Base-by-base conservation (phyloP, 2,888 invertebrate genomes). In the Falcaria lacertinaria region DNA sequence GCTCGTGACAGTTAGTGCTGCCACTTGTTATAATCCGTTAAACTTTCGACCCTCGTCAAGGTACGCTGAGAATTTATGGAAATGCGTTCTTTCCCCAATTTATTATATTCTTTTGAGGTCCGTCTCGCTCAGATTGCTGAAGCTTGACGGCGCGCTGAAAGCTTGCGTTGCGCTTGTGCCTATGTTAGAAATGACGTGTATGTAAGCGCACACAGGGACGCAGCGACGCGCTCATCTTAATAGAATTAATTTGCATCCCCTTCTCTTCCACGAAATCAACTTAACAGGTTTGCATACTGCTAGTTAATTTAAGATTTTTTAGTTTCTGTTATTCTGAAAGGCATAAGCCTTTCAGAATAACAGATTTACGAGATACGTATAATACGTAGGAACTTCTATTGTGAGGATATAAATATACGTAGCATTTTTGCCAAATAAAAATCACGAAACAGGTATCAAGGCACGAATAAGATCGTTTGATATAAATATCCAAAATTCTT, bases 21-120 rank as follows among this genome's bases (percentile, higher is more conserved):
- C 84, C 85, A 85, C 86, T 87, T 85, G 81, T 84, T 87, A 87
- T 87, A 87, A 86, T 86, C 82, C 80, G 82, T 81, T 80, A 71
- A 87, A 89, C 84, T 88, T 87, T 80, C 75, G 79, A 85, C 87
- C 88, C 86, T 83, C 83, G 84, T 87, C 82, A 86, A 87, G 87
- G 87, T 87, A 79, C 66, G 71, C 73, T 60, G 69, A 69, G 76
- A 78, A 84, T 85, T 80, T 83, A 87, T 86, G 81, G 81, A 71
- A 77, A 76, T 75, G 76, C 76, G 74, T 76, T 77, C 75, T 79
- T 77, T 64, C 57, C 51, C 59, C 69, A 75, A 83, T 84, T 85
- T 81, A 77, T 77, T 68, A 65, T 62, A 62, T 57, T 57, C 63
- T 64, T 67, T 67, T 64, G 52, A 37, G 41, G 47, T 32, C 37